Evolutionary conservation across 2,888 invertebrate genomes (phyloP).

Genomic region (Drosophila subquinaria): DNA sequence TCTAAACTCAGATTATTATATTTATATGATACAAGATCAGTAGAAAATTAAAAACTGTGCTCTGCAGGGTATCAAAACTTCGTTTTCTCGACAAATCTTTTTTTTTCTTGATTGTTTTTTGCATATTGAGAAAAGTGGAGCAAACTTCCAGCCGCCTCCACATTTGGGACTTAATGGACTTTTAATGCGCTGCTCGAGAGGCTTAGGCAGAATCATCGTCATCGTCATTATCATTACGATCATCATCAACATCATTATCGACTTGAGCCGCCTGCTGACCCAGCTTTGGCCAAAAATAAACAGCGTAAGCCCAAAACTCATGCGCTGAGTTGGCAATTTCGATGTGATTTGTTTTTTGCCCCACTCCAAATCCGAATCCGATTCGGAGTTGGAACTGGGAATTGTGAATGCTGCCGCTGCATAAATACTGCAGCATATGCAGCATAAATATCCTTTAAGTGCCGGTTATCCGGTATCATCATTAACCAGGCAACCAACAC

Average conservation of each 20-base stretch:
- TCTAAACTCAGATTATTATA: too few species aligned
- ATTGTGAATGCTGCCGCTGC: neutral
- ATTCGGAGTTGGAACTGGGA: neutral
- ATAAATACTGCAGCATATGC: conserved; percentile 17
- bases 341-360: conserved; percentile 22
- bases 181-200: conserved; percentile 62
- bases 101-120: conserved; percentile 19
- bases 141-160: conserved; percentile 61
- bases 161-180: conserved; percentile 64
- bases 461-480: conserved; percentile 74
- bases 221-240: conserved; percentile 1
- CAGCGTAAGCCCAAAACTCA: conserved; percentile 21
- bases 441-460: conserved; percentile 75
- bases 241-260: conserved; percentile 18
- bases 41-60: too few species aligned
- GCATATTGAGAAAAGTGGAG: conserved; percentile 67
- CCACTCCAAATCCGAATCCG: neutral
- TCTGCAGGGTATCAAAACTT: neutral
- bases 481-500: conserved; percentile 69
- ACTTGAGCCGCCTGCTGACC: conserved; percentile 37
- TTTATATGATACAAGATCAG: too few species aligned
- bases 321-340: conserved; percentile 49
- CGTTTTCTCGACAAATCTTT: neutral
- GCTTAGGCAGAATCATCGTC: conserved; percentile 53
- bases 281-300: conserved; percentile 52